Conservation (phyloP, 2,888 invertebrate genomes). For the Nephrocerus scutellatus region DNA sequence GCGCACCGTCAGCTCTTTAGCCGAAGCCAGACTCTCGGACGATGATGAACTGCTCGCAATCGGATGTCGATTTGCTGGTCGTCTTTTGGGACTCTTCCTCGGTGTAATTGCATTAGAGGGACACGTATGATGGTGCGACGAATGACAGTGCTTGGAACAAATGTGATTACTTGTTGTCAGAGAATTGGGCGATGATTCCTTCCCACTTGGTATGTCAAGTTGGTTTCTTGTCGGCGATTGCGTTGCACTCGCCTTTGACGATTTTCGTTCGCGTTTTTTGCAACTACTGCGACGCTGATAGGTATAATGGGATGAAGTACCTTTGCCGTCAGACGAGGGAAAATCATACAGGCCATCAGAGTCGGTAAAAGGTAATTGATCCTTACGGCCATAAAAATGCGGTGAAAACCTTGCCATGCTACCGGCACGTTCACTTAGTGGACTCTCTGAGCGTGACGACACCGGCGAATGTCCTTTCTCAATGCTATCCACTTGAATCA, state of each 20-base stretch:
- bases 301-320: conserved; percentile 38
- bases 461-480: conserved; percentile 62
- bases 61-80: conserved; percentile 51
- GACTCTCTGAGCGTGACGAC: conserved; percentile 72
- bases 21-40: conserved; percentile 54
- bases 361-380: conserved; percentile 65
- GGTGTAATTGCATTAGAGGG: conserved; percentile 46
- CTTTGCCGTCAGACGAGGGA: conserved; percentile 65
- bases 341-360: conserved; percentile 75
- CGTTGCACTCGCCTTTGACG: conserved; percentile 45
- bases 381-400: conserved; percentile 63
- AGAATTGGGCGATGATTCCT: conserved; percentile 31
- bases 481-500: conserved; percentile 53
- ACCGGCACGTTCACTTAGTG: conserved; percentile 65
- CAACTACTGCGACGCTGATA: conserved; percentile 57
- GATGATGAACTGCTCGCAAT: conserved; percentile 55
- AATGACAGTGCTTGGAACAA: conserved; percentile 33
- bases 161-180: conserved; percentile 27
- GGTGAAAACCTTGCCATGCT: conserved; percentile 64
- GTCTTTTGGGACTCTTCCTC: conserved; percentile 55
- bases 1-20: conserved; percentile 45
- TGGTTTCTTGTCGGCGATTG: conserved; percentile 43
- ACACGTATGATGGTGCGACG: conserved; percentile 33
- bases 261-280: conserved; percentile 57
- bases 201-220: conserved; percentile 56